Base-by-base conservation (phyloP, 2,797 vertebrate species). In the Chaetophractus vellerosus region DNA sequence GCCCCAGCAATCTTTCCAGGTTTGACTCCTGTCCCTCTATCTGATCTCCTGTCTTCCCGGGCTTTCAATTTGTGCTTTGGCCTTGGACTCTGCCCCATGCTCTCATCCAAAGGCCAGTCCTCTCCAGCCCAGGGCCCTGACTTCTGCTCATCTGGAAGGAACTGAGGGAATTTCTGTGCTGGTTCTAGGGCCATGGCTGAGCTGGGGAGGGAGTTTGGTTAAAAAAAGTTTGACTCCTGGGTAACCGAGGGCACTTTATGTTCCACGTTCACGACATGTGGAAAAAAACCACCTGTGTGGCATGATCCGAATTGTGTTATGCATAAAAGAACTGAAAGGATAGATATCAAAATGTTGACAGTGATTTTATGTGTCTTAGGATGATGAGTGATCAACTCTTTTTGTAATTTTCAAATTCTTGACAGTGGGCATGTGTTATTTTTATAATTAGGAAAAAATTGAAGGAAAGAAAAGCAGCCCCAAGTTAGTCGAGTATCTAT, bases 341-440 rank as follows among this genome's bases (percentile, higher is more conserved):
- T 63, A 24, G 10, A 2, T 11, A 45, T 64, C 68, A 59, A 33
- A 78, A 78, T 24, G n/a, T 21, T 55, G 59, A 85, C 76, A 59
- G 52, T 52, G 75, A 76, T 76, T 79, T 72, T 23, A 23, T 33
- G 24, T 88, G 38, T 71, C n/a, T 33, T 90, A 82, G 50, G 63
- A 68, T 31, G 55, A 31, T 66, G 31, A 61, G 72, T 64, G 57
- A 90, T 57, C 57, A 19, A 18, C 11, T 74, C 12, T 81, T 63
- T 55, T 26, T 79, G 26, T 91, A 16, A 88, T 93, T 91, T 79
- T 64, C 52, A 89, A 71, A 95, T 61, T 79, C 61, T 93, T 45
- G 28, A 36, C 89, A 61, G 6, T 41, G 45, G 59, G 61, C 87
- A 80, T 75, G 74, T 50, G 48, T 80, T 55, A 66, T 6, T 84